Conservation (phyloP, 2,113 vertebrate genomes). For the Callipepla californica region DNA sequence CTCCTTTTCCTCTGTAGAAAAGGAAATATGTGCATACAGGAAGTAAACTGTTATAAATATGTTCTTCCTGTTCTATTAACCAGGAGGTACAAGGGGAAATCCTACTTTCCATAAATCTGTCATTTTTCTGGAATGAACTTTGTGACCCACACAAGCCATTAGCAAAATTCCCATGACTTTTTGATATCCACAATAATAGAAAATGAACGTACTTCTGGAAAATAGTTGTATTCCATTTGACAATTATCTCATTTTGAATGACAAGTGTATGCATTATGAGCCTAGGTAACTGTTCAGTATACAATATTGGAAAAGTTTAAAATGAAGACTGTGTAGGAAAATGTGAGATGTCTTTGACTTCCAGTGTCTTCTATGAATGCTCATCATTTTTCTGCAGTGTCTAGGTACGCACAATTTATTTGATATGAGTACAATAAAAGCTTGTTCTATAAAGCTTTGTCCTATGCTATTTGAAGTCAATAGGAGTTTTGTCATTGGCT, state of each 20-base stretch:
- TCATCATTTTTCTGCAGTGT: neutral
- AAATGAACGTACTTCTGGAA: neutral
- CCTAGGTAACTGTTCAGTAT: neutral
- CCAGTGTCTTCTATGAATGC: neutral
- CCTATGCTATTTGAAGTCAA: neutral
- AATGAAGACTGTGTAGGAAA: neutral
- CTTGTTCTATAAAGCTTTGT: neutral
- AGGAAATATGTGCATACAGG: neutral
- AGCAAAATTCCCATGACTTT: neutral
- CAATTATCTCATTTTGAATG: neutral
- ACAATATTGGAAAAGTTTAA: neutral
- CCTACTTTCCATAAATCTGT: constrained; percentile 18
- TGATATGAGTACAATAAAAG: neutral
- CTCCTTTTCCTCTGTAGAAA: neutral
- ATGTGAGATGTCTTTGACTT: neutral
- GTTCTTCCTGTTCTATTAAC: neutral
- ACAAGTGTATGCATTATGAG: neutral
- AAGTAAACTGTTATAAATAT: constrained; percentile 10
- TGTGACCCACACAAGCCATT: neutral
- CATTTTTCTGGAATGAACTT: constrained; percentile 14
- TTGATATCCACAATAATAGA: neutral
- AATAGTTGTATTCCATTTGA: neutral
- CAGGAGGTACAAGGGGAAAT: neutral
- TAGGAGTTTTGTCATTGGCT: constrained; percentile 33
- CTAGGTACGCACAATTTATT: neutral